phyloP scores from a whole-genome alignment of 2,797 vertebrate genomes.

The Decapterus maruadsi region DNA sequence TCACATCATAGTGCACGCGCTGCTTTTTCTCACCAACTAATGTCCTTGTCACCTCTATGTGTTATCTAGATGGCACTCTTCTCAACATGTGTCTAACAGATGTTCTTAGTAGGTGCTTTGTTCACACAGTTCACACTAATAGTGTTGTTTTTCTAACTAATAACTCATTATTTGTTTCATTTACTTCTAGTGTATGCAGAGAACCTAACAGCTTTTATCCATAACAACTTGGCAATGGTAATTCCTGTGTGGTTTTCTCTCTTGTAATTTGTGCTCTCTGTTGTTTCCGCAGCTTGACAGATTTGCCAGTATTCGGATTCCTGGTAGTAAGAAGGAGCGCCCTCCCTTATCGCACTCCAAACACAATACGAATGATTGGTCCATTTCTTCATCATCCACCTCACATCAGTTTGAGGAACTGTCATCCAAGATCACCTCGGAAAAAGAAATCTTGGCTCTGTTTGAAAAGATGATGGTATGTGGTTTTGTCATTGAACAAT shows the following conservation, averaged over 20 bases:
- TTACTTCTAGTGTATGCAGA: not conserved
- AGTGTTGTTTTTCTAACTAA: slow-evolving; percentile 22
- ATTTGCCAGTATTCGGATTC: slow-evolving; percentile 96
- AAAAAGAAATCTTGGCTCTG: slow-evolving; percentile 91
- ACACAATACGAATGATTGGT: slow-evolving; percentile 82
- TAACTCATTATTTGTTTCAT: slow-evolving; percentile 1
- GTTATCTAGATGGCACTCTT: not conserved
- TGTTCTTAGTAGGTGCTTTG: slow-evolving; percentile 19
- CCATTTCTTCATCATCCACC: slow-evolving; percentile 80
- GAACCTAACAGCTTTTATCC: slow-evolving; percentile 2
- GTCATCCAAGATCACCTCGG: slow-evolving; percentile 88
- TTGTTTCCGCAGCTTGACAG: slow-evolving; percentile 89
- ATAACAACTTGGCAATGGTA: not conserved
- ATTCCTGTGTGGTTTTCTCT: slow-evolving; percentile 13
- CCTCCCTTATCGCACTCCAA: slow-evolving; percentile 86
- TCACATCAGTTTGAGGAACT: slow-evolving; percentile 86
- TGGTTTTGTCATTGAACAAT: slow-evolving; percentile 14
- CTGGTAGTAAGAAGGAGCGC: slow-evolving; percentile 94
- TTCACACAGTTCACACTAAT: slow-evolving; percentile 25
- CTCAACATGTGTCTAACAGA: slow-evolving; percentile 12
- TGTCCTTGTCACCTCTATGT: slow-evolving; percentile 23
- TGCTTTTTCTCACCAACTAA: slow-evolving; percentile 36
- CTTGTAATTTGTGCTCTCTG: slow-evolving; percentile 32
- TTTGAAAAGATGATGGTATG: slow-evolving; percentile 99
- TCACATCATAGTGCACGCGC: slow-evolving; percentile 12